Percentiles rank a stretch among this genome's conserved stretches.
Evolutionary conservation across 2,888 invertebrate species (phyloP).

Genomic region (Aphodius sticticus): DNA sequence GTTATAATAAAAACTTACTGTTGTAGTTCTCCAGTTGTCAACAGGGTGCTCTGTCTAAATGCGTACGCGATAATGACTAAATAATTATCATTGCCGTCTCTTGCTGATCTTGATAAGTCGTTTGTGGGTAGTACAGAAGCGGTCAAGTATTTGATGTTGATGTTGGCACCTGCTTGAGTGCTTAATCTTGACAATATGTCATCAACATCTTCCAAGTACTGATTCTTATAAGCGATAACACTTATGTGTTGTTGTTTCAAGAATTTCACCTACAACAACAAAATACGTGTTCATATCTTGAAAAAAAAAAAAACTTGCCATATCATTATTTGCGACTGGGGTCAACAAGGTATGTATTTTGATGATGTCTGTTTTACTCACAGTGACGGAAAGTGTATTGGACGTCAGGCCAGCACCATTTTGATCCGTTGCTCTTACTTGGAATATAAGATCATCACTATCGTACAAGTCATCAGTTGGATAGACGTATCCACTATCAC

Average conservation of each 20-base stretch:
- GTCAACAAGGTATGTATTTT: too few species aligned
- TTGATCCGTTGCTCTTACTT: slow-evolving; percentile 60
- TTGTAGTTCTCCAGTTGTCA: slow-evolving; percentile 39
- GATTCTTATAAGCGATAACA: slow-evolving; percentile 59
- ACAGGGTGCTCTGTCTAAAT: slow-evolving; percentile 32
- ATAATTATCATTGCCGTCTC: slow-evolving; percentile 37
- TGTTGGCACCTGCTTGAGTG: slow-evolving; percentile 54
- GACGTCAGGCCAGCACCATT: slow-evolving; percentile 51
- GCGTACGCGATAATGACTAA: slow-evolving; percentile 45
- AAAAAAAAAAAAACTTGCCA: not conserved
- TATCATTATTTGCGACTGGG: too few species aligned
- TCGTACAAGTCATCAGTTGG: slow-evolving; percentile 58
- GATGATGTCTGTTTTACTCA: slow-evolving; percentile 46
- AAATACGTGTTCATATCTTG: slow-evolving; percentile 26
- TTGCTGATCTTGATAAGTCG: slow-evolving; percentile 18
- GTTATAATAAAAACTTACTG: slow-evolving; percentile 36
- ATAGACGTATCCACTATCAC: slow-evolving; percentile 67
- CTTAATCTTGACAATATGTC: slow-evolving; percentile 47
- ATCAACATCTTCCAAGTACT: slow-evolving; percentile 60
- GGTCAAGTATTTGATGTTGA: slow-evolving; percentile 59
- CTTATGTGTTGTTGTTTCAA: slow-evolving; percentile 59
- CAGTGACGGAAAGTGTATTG: slow-evolving; percentile 53
- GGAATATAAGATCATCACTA: slow-evolving; percentile 48
- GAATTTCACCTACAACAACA: slow-evolving; percentile 60
- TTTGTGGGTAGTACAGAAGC: slow-evolving; percentile 58